Evolutionary conservation across 2,113 vertebrate genomes (phyloP).

Genomic region (Alosa alosa): DNA sequence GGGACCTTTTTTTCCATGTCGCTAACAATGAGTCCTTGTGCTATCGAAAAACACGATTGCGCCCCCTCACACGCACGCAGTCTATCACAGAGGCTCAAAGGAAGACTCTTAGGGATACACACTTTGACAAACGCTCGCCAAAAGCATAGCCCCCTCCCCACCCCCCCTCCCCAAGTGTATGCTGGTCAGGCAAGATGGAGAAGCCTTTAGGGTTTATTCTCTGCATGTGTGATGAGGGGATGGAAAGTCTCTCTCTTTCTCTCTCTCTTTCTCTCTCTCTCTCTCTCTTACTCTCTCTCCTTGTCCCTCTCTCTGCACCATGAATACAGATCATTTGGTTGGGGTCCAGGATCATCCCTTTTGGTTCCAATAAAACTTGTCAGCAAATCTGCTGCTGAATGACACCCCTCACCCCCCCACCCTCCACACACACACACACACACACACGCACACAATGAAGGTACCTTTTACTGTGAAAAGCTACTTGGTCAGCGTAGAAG

Average conservation of each 20-base stretch:
- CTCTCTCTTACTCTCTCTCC: neutral
- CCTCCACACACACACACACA: neutral
- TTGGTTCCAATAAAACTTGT: conserved; percentile 51
- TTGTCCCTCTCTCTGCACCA: conserved; percentile 19
- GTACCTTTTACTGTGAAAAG: conserved; percentile 1
- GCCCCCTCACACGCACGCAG: neutral
- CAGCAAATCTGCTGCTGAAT: conserved; percentile 51
- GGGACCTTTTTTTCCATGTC: neutral
- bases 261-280: neutral
- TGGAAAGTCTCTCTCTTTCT: conserved; percentile 5
- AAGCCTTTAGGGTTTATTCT: conserved; percentile 10
- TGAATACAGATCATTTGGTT: conserved; percentile 36
- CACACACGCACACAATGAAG: neutral
- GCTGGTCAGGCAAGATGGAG: conserved; percentile 8
- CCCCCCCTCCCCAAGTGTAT: neutral
- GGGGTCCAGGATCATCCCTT: conserved; percentile 41
- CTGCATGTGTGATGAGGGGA: conserved; percentile 13
- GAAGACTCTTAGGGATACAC: neutral
- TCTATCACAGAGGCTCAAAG: neutral
- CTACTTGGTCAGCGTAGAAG: neutral
- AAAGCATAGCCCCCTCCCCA: neutral
- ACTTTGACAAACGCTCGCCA: neutral
- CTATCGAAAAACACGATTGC: conserved; percentile 13
- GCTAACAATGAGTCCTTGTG: conserved; percentile 15
- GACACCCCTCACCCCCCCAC: conserved; percentile 37